Percentiles rank a stretch among this genome's conserved stretches.
These are phyloP conservation scores for Rhagophthalmus giganteus DNA, from an alignment of 2,888 invertebrate genomes.

Conservation along the genomic window DNA sequence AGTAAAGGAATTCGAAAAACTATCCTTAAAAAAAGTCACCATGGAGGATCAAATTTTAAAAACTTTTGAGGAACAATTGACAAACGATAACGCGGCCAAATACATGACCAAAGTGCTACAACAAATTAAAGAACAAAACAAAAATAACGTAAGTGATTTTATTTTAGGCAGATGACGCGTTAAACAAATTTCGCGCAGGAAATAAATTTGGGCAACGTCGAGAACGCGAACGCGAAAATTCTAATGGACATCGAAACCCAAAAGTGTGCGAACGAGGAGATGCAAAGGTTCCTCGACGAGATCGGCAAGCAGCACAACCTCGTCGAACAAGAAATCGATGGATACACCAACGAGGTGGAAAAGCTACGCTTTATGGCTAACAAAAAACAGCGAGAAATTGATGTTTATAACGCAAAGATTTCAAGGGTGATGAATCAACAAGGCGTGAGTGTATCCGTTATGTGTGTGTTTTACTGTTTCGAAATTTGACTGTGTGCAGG, in stretches of 20 bases:
- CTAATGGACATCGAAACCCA: slow-evolving; percentile 63
- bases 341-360: slow-evolving; percentile 55
- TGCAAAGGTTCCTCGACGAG: slow-evolving; percentile 49
- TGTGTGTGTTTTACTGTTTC: not conserved
- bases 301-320: slow-evolving; percentile 48
- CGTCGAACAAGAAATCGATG: slow-evolving; percentile 55
- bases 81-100: slow-evolving; percentile 68
- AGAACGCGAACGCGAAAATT: slow-evolving; percentile 63
- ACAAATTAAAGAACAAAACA: slow-evolving; percentile 55
- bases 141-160: slow-evolving; percentile 38
- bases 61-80: slow-evolving; percentile 68
- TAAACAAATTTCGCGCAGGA: slow-evolving; percentile 49
- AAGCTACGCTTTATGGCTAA: slow-evolving; percentile 53
- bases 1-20: slow-evolving; percentile 57
- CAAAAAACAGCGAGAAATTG: slow-evolving; percentile 57
- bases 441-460: slow-evolving; percentile 48
- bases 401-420: slow-evolving; percentile 59
- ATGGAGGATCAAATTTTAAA: slow-evolving; percentile 68
- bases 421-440: slow-evolving; percentile 56
- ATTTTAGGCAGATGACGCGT: not conserved
- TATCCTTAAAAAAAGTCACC: slow-evolving; percentile 58
- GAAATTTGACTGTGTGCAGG: too few relatives aligned
- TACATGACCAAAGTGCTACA: slow-evolving; percentile 57
- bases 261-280: slow-evolving; percentile 43
- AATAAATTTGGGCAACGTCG: slow-evolving; percentile 58